phyloP scores from a whole-genome alignment of 2,888 invertebrate genomes.

The Mythimna impura region DNA sequence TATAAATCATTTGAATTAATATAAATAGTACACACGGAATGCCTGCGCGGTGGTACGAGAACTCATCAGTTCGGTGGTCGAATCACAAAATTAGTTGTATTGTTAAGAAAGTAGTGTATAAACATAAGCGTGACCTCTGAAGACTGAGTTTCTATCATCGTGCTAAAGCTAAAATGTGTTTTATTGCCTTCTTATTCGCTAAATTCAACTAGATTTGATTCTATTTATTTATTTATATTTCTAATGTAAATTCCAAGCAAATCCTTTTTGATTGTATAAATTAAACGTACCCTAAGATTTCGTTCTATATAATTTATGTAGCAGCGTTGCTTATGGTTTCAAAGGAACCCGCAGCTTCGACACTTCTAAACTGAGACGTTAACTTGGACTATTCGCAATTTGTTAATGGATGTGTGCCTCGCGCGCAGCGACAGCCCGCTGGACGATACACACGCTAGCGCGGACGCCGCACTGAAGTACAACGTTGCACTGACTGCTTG shows the following conservation, averaged over 20 bases:
- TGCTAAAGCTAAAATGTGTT: conserved; percentile 22
- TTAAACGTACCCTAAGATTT: neutral
- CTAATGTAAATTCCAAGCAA: conserved; percentile 8
- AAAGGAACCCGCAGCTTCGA: conserved; percentile 30
- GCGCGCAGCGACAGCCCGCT: neutral
- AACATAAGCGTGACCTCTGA: conserved; percentile 39
- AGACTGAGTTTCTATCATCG: conserved; percentile 35
- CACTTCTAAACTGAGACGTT: conserved; percentile 23
- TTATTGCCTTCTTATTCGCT: neutral
- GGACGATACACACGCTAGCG: conserved; percentile 4
- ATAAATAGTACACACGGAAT: conserved; percentile 20
- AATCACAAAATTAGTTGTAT: conserved; percentile 56
- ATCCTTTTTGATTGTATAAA: neutral
- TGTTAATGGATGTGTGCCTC: neutral
- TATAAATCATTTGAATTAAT: conserved; percentile 49
- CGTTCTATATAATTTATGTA: neutral
- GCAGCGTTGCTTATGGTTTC: conserved; percentile 12
- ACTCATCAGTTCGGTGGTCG: conserved; percentile 36
- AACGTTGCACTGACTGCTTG: neutral
- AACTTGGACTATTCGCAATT: conserved; percentile 35
- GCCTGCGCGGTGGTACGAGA: conserved; percentile 43
- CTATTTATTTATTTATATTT: conserved; percentile 4
- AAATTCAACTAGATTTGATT: neutral
- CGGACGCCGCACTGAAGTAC: neutral
- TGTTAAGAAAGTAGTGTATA: conserved; percentile 49